Percentiles rank a stretch among this genome's conserved stretches.
phyloP scores from a whole-genome alignment of 2,888 invertebrate genomes.

The Ectemnius cavifrons region DNA sequence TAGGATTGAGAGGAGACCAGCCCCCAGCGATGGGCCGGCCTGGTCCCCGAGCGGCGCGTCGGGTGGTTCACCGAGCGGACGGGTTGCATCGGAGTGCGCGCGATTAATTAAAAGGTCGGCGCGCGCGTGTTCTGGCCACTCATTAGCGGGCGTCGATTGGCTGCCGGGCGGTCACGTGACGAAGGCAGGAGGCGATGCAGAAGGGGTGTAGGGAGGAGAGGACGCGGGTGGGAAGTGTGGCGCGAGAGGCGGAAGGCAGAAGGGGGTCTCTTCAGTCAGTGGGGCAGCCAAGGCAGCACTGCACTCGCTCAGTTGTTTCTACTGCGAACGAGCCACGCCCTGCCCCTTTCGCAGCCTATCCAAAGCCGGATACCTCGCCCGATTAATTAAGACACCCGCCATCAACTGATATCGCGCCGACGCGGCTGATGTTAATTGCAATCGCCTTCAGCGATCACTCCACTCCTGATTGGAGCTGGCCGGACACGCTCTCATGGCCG shows the following conservation, averaged over 20 bases:
- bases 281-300: conserved; percentile 59
- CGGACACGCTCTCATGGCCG: neutral
- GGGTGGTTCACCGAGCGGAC: conserved; percentile 12
- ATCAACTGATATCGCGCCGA: conserved; percentile 72
- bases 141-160: conserved; percentile 75
- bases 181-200: conserved; percentile 52
- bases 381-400: conserved; percentile 77
- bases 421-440: conserved; percentile 52
- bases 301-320: conserved; percentile 74
- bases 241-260: conserved; percentile 39
- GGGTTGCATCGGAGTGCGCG: conserved; percentile 33
- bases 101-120: conserved; percentile 60
- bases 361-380: conserved; percentile 73
- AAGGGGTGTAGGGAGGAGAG: conserved; percentile 55
- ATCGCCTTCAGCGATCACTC: conserved; percentile 26
- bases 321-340: conserved; percentile 74
- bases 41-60: neutral
- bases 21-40: neutral
- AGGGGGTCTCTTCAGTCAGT: conserved; percentile 44
- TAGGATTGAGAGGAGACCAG: neutral
- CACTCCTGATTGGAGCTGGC: conserved; percentile 51
- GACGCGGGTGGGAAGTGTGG: conserved; percentile 38
- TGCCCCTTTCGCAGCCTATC: conserved; percentile 71
- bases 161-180: conserved; percentile 69
- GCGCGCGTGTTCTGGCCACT: conserved; percentile 40